A percentile compares a stretch with the other conserved stretches of the same genome.
phyloP scores from a whole-genome alignment of 2,888 invertebrate genomes.

The Siphlonurus alternatus region DNA sequence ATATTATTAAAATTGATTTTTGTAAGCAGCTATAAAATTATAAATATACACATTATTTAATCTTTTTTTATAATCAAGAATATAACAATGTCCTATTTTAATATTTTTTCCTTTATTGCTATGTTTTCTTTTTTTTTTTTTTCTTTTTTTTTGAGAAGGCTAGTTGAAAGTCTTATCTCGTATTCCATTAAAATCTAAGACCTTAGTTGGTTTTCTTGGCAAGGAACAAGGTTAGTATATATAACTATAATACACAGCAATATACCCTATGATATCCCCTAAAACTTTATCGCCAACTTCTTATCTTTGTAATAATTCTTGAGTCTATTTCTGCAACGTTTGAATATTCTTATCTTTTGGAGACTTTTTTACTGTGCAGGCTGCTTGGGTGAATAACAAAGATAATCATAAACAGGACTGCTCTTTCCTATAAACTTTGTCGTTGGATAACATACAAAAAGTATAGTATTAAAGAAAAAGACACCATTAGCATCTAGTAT shows the following conservation, averaged over 20 bases:
- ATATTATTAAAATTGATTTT: too few relatives aligned
- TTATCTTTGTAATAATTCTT: neutral
- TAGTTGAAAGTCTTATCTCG: neutral
- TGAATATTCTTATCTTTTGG: too few relatives aligned
- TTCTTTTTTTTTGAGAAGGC: neutral
- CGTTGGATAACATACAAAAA: too few relatives aligned
- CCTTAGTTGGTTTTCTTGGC: neutral
- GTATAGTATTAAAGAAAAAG: too few relatives aligned
- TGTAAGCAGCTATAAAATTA: neutral
- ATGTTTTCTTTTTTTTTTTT: neutral
- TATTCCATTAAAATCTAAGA: neutral
- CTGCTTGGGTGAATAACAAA: too few relatives aligned
- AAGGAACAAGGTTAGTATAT: too few relatives aligned
- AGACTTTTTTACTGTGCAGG: too few relatives aligned
- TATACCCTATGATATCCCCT: neutral
- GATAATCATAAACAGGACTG: too few relatives aligned
- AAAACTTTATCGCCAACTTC: neutral
- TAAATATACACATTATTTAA: neutral
- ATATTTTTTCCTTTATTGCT: neutral
- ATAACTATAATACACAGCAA: neutral
- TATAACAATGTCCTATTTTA: neutral
- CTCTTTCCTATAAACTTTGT: too few relatives aligned
- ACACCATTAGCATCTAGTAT: too few relatives aligned
- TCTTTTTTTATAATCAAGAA: neutral
- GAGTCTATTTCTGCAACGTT: too few relatives aligned